Conservation (phyloP, 2,888 invertebrate genomes). For the Tuberolachnus salignus region DNA sequence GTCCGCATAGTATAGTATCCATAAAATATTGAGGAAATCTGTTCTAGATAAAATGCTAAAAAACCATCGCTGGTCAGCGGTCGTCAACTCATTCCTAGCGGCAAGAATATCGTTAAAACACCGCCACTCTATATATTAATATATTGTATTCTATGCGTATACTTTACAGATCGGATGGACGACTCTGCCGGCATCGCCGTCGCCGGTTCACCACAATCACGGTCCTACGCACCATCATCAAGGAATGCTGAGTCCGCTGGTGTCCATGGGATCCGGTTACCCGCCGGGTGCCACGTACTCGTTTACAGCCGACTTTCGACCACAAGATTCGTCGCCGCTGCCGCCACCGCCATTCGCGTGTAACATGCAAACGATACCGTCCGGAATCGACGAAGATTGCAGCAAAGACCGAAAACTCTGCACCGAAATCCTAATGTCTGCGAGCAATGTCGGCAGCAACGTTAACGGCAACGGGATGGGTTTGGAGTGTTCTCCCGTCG, state of each 20-base stretch:
- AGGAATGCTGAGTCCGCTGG: conserved; percentile 71
- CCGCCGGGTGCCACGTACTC: conserved; percentile 74
- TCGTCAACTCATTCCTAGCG: too few species aligned
- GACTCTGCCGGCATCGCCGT: conserved; percentile 57
- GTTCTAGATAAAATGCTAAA: too few species aligned
- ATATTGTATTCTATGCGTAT: neutral
- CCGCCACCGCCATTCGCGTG: conserved; percentile 48
- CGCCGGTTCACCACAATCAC: conserved; percentile 57
- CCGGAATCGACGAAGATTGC: conserved; percentile 33
- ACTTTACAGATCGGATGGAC: conserved; percentile 43
- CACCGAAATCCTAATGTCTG: conserved; percentile 25
- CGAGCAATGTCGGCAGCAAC: neutral
- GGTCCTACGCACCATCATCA: conserved; percentile 66
- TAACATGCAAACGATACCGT: conserved; percentile 62
- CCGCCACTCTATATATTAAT: too few species aligned
- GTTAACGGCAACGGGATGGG: conserved; percentile 7
- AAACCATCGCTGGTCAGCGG: too few species aligned
- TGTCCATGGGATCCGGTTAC: conserved; percentile 63
- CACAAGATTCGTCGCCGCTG: conserved; percentile 63
- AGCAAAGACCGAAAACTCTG: conserved; percentile 26
- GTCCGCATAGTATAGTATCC: too few species aligned
- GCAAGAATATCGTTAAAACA: too few species aligned
- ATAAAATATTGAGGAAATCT: too few species aligned
- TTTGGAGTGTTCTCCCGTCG: conserved; percentile 15
- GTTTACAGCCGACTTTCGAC: conserved; percentile 73